Evolutionary conservation across 2,797 vertebrate species (phyloP), one percentile per base, ranked within the genome.

Genomic region (Onychomys leucogaster): DNA sequence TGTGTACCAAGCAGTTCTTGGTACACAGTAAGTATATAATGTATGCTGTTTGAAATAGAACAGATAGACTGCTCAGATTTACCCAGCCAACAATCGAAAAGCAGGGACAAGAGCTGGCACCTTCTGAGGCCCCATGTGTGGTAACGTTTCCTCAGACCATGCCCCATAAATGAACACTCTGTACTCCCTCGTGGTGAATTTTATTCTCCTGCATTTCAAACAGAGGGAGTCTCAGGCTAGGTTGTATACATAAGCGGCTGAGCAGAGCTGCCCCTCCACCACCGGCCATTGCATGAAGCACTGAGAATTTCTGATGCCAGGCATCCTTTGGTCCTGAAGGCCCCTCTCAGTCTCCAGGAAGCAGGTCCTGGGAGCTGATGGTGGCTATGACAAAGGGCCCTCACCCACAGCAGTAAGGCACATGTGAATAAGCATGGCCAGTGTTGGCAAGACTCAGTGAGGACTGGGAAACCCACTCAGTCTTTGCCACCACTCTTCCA

Each of bases 361-460:
- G 49, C 14, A 12, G 34, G 57, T 80, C 49, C 91, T 7, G 67
- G 7, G 32, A 37, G 37, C 37, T 29, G 59, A 59, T 2, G 0
- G 43, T 1, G 14, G 23, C 23, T 16, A 25, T 12, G 29, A 6
- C 1, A 14, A 27, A 29, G 63, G 37, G 65, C 16, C 10, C 0
- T 23, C 57, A 6, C 46, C 21, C 23, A 13, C 6, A 13, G 29
- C 6, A 2, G 21, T 16, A 59, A 83, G 89, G 61, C 83, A 75
- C 6, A 0, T 0, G 32, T 29, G 61, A 83, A 12, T 0, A 1
- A 27, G 41, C 11, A 0, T 0, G 13, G 19, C 27, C 19, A 43
- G n/a, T 5, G 29, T 10, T 5, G 61, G 41, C 7, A 57, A 37
- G 76, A n/a, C 63, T 32, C 19, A 9, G 12, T 34, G 63, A 57